phyloP scores from a whole-genome alignment of 2,797 vertebrate species.

The Nannoperca obscura region DNA sequence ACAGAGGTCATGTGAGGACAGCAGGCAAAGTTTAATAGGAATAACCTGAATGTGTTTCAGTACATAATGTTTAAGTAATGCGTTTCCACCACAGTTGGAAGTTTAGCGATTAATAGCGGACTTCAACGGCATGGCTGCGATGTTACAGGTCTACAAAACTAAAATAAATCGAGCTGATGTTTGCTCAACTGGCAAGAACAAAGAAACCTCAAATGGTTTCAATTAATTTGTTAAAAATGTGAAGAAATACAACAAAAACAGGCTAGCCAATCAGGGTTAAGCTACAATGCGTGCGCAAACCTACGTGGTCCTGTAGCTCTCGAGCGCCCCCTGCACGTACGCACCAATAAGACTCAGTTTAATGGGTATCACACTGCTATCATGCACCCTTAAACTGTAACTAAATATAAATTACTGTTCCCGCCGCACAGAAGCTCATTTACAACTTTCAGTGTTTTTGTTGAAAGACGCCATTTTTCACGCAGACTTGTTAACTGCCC shows the following conservation, averaged over 20 bases:
- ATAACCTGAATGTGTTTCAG: too few relatives aligned
- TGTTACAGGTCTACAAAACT: too few relatives aligned
- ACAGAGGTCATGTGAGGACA: too few relatives aligned
- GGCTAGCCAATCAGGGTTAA: background rate
- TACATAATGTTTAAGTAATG: too few relatives aligned
- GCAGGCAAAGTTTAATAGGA: too few relatives aligned
- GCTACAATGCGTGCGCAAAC: conserved; percentile 2
- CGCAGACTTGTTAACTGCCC: conserved; percentile 55
- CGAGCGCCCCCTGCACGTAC: conserved; percentile 40
- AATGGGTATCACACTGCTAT: background rate
- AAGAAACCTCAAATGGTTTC: conserved; percentile 2
- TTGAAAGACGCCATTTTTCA: conserved; percentile 58
- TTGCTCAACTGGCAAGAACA: background rate
- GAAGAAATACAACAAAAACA: background rate
- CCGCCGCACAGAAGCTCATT: background rate
- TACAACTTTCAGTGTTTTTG: conserved; percentile 53
- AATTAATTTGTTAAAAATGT: rapidly evolving
- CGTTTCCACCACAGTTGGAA: too few relatives aligned
- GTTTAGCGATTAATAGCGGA: background rate
- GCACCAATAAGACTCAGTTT: background rate
- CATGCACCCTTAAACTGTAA: background rate
- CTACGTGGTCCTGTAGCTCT: conserved; percentile 1
- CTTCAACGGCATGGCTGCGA: background rate
- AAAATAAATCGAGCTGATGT: background rate
- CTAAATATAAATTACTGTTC: background rate